Percentiles rank a stretch among this genome's conserved stretches.
These are phyloP conservation scores for Clarias macrocephalus DNA, from an alignment of 2,113 vertebrate species.

Conservation along the genomic window DNA sequence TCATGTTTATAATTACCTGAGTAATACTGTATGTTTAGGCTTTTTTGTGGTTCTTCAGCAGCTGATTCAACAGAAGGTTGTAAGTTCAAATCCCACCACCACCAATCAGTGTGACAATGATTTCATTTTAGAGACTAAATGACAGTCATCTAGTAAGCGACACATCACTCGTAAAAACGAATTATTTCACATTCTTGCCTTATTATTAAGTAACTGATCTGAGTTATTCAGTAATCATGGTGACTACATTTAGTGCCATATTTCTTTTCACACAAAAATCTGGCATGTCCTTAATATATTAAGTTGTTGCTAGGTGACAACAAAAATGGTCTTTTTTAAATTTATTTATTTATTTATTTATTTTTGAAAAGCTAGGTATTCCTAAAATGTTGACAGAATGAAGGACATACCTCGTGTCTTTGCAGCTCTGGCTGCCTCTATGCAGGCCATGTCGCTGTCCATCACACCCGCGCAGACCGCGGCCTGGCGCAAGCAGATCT, in stretches of 20 bases:
- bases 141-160: not conserved
- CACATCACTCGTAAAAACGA: not conserved
- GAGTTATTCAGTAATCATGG: not conserved
- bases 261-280: not conserved
- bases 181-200: not conserved
- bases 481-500: constrained; percentile 90
- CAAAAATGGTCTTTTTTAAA: not conserved
- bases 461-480: constrained; percentile 86
- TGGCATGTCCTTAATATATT: not conserved
- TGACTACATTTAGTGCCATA: not conserved
- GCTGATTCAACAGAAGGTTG: not conserved
- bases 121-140: not conserved
- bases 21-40: not conserved
- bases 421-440: constrained; percentile 77
- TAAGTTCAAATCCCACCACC: not conserved
- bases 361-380: not conserved
- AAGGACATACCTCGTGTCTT: not conserved
- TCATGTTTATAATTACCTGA: not conserved
- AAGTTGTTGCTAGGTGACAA: not conserved
- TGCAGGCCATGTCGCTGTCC: constrained; percentile 83
- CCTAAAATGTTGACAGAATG: not conserved
- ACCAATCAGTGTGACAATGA: not conserved
- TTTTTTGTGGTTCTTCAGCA: no score
- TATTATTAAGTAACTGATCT: not conserved
- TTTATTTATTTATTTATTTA: no score